Conservation (phyloP, 2,797 vertebrate species). For the Pipistrellus pipistrellus region DNA sequence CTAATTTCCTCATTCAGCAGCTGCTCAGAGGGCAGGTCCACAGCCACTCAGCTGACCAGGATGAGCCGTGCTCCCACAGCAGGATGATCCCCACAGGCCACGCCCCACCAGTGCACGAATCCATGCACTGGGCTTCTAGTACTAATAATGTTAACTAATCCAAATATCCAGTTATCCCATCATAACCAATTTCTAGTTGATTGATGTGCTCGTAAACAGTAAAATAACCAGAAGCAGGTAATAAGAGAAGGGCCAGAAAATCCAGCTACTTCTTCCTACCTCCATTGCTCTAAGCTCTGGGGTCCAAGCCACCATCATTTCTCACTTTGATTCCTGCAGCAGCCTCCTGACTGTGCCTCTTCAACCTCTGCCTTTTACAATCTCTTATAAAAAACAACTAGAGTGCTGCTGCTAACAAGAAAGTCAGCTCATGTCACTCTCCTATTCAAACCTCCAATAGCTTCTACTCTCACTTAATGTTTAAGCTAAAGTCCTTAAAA, state of each 20-base stretch:
- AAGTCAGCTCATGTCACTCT: background rate
- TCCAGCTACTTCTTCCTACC: background rate
- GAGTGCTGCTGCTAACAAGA: background rate
- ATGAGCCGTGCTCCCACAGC: too few relatives aligned
- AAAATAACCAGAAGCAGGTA: background rate
- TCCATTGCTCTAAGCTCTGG: background rate
- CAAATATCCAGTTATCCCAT: background rate
- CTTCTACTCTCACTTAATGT: background rate
- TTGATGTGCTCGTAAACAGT: background rate
- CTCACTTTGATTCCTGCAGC: background rate
- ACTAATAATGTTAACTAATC: background rate
- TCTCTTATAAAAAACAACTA: background rate
- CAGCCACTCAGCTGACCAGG: too few relatives aligned
- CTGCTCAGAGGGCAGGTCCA: too few relatives aligned
- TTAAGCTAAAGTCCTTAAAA: background rate
- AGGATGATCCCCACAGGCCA: too few relatives aligned
- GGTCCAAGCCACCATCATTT: background rate
- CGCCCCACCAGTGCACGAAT: too few relatives aligned
- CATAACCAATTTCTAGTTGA: background rate
- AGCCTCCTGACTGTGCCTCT: background rate
- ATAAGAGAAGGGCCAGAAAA: background rate
- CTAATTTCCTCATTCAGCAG: too few relatives aligned
- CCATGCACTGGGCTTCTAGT: too few relatives aligned
- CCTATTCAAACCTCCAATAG: background rate
- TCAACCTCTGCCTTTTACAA: background rate